Conservation (phyloP, 2,113 vertebrate genomes). For the Percopsis transmontana region DNA sequence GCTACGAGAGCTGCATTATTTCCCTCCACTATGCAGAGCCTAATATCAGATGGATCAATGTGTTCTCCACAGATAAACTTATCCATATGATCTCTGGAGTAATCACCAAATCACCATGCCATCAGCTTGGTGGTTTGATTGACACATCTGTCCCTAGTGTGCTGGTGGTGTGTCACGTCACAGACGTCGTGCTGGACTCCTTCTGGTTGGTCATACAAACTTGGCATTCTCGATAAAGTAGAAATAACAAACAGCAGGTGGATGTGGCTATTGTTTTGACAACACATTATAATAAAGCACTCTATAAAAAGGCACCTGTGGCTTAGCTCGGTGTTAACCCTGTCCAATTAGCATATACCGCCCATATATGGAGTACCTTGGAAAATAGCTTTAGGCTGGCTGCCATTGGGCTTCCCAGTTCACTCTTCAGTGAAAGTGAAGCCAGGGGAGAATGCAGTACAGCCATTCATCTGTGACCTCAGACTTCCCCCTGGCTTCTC, state of each 20-base stretch:
- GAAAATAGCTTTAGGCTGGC: conserved; percentile 45
- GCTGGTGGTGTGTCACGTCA: conserved; percentile 35
- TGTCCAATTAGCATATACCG: conserved; percentile 56
- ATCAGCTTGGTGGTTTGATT: conserved; percentile 2
- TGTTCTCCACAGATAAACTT: conserved; percentile 51
- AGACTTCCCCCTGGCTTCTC: conserved; percentile 28
- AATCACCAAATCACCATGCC: conserved; percentile 30
- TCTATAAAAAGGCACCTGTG: conserved; percentile 53
- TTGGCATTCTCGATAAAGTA: neutral
- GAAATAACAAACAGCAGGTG: neutral
- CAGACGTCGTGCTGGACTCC: too few relatives aligned
- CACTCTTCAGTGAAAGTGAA: conserved; percentile 49
- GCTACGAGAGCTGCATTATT: conserved; percentile 32
- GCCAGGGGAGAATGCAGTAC: conserved; percentile 16
- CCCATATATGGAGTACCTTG: conserved; percentile 56
- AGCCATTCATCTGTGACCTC: conserved; percentile 47
- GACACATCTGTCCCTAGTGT: conserved; percentile 45
- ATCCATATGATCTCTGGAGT: conserved; percentile 57
- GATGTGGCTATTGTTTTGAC: conserved; percentile 13
- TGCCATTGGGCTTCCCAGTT: conserved; percentile 35
- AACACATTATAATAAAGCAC: conserved; percentile 38
- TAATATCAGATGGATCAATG: conserved; percentile 61
- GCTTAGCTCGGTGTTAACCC: conserved; percentile 44
- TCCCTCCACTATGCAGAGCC: conserved; percentile 32
- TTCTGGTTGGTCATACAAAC: too few relatives aligned